Percentiles rank a stretch among this genome's conserved stretches.
phyloP scores from a whole-genome alignment of 2,888 invertebrate species.

The Eilema griseolum region DNA sequence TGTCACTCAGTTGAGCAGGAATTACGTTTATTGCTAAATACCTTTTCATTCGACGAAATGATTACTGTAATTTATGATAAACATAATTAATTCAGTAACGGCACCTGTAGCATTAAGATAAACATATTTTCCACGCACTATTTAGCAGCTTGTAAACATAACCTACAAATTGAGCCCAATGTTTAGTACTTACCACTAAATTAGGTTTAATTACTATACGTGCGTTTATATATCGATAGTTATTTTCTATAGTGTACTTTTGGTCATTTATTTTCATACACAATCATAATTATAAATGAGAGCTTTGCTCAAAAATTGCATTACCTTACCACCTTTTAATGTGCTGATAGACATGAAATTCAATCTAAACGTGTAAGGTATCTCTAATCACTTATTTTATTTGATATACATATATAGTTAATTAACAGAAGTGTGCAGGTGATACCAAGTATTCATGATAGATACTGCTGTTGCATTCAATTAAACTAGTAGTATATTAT shows the following conservation, averaged over 20 bases:
- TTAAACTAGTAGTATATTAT: neutral
- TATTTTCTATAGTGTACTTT: neutral
- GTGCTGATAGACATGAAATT: neutral
- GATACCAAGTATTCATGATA: neutral
- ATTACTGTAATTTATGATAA: conserved; percentile 9
- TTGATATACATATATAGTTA: neutral
- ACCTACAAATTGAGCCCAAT: conserved; percentile 70
- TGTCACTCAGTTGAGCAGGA: conserved; percentile 67
- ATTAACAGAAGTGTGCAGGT: neutral
- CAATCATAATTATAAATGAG: neutral
- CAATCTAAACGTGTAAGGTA: neutral
- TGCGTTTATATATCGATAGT: neutral
- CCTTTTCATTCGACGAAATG: conserved; percentile 19
- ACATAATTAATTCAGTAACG: conserved; percentile 14
- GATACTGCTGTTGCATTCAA: neutral
- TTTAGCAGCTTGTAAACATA: conserved; percentile 82
- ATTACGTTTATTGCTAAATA: conserved; percentile 46
- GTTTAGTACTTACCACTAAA: conserved; percentile 25
- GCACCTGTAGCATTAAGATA: conserved; percentile 15
- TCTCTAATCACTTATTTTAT: neutral
- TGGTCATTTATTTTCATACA: neutral
- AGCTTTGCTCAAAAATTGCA: neutral
- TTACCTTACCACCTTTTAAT: neutral
- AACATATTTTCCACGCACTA: conserved; percentile 48
- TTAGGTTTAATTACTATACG: neutral